These are phyloP conservation scores for Puma concolor DNA, from an alignment of 2,113 vertebrate genomes.

Conservation along the genomic window DNA sequence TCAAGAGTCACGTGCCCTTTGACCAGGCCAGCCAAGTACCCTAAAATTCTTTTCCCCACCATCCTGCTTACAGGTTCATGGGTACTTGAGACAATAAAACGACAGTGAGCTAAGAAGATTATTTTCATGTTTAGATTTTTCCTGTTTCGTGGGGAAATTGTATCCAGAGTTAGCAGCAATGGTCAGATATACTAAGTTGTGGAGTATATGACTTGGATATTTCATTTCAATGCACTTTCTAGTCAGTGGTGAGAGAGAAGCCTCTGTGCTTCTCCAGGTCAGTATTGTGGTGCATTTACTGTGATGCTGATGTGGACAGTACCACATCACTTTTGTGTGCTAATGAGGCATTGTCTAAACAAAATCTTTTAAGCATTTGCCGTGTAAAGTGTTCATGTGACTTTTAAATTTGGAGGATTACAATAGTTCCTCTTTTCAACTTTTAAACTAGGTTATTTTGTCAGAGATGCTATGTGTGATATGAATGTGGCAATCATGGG, in stretches of 20 bases:
- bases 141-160: background rate
- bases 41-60: background rate
- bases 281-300: background rate
- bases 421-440: background rate
- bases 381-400: slow-evolving; percentile 1
- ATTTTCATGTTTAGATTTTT: background rate
- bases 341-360: background rate
- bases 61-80: background rate
- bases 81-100: background rate
- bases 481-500: background rate
- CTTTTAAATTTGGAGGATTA: slow-evolving; percentile 46
- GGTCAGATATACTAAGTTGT: background rate
- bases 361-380: background rate
- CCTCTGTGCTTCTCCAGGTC: background rate
- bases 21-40: background rate
- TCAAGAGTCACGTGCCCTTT: background rate
- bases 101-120: background rate
- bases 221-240: background rate
- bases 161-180: background rate
- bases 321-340: background rate
- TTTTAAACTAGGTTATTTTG: slow-evolving; percentile 9
- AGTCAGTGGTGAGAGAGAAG: background rate
- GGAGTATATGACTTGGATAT: background rate
- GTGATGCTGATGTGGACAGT: background rate
- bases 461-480: background rate